These are phyloP conservation scores for Drosophila meridionalis DNA, from an alignment of 2,888 invertebrate species.

Conservation along the genomic window DNA sequence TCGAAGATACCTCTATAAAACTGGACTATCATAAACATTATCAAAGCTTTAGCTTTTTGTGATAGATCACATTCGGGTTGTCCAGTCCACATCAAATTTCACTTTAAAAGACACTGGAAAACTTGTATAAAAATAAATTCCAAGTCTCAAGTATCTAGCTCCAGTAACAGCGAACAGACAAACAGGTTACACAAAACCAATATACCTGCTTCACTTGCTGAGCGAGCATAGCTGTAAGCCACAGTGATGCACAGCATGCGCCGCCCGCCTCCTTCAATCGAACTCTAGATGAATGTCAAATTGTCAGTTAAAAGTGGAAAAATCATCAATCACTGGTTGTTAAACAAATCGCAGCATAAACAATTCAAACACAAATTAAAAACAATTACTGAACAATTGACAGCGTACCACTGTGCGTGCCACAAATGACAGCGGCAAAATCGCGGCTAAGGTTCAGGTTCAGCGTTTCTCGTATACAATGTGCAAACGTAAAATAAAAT, in stretches of 20 bases:
- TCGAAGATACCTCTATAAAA: too few relatives aligned
- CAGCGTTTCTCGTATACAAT: conserved; percentile 26
- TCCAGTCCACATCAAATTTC: too few relatives aligned
- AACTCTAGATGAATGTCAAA: conserved; percentile 6
- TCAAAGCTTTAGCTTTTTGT: background rate
- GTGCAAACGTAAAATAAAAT: conserved; percentile 21
- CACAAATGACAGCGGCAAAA: conserved; percentile 4
- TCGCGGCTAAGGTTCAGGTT: conserved; percentile 46
- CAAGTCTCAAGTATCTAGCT: background rate
- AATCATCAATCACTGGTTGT: background rate
- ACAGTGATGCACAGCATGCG: conserved; percentile 20
- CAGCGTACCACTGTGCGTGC: conserved; percentile 33
- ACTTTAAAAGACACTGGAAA: too few relatives aligned
- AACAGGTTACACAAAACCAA: background rate
- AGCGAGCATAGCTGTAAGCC: conserved; percentile 6
- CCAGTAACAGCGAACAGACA: background rate
- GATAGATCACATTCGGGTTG: background rate
- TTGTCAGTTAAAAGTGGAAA: conserved; percentile 35
- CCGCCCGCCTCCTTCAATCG: background rate
- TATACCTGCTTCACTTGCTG: background rate
- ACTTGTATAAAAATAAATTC: background rate
- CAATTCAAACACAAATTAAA: background rate
- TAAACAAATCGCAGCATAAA: background rate
- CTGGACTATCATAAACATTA: background rate
- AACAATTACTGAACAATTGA: conserved; percentile 1